A percentile compares a stretch with the other conserved stretches of the same genome.
These are phyloP conservation scores for Diaphora mendica DNA, from an alignment of 2,888 invertebrate species.

Conservation along the genomic window DNA sequence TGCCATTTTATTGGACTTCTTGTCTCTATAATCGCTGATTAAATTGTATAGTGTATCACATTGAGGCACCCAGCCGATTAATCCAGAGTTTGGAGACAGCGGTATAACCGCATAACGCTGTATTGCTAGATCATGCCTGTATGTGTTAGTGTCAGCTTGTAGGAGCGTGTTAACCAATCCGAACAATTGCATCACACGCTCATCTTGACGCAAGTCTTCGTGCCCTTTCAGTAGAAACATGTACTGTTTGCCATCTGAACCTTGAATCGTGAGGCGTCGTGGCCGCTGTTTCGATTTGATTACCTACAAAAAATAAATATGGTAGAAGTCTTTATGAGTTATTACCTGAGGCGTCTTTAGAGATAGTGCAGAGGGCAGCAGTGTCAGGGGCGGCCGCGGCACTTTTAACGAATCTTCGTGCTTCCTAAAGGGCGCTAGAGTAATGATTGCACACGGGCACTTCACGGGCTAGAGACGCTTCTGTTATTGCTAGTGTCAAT, in stretches of 20 bases:
- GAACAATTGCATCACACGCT: slow-evolving; percentile 99
- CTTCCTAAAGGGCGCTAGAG: no score
- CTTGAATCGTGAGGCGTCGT: slow-evolving; percentile 95
- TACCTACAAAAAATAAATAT: slow-evolving; percentile 84
- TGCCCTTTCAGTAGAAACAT: slow-evolving; percentile 99
- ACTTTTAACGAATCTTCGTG: no score
- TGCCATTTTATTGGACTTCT: slow-evolving; percentile 93
- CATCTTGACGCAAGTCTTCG: slow-evolving; percentile 99
- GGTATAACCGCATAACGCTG: slow-evolving; percentile 99
- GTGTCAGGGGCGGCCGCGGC: no score
- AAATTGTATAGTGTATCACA: slow-evolving; percentile 99
- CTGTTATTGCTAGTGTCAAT: not conserved
- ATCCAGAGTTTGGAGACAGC: slow-evolving; percentile 98
- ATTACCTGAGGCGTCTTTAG: no score
- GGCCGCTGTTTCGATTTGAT: slow-evolving; percentile 99
- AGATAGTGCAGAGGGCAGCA: no score
- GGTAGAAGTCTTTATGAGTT: not conserved
- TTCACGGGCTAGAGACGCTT: no score
- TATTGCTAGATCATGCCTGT: slow-evolving; percentile 92
- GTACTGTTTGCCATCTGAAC: slow-evolving; percentile 98
- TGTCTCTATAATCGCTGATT: slow-evolving; percentile 98
- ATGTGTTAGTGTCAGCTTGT: slow-evolving; percentile 97
- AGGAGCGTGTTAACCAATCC: slow-evolving; percentile 98
- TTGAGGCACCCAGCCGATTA: slow-evolving; percentile 99
- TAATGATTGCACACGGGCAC: no score